A percentile compares a stretch with the other conserved stretches of the same genome.
phyloP scores from a whole-genome alignment of 1,140 invertebrate genomes.

The Drosophila pruinosa region DNA sequence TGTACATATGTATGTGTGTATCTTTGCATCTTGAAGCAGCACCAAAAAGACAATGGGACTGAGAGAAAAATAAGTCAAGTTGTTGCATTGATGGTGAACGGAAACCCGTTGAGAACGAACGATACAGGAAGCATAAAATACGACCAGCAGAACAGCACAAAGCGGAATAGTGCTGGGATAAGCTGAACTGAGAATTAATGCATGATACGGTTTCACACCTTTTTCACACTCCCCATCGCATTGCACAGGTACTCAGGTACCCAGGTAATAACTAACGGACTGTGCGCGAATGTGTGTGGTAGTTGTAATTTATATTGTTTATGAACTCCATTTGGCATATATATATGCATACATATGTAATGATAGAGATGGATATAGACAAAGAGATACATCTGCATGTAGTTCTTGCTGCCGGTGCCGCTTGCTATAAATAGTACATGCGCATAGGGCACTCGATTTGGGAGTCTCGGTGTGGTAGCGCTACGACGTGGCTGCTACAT shows the following conservation, averaged over 20 bases:
- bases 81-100: constrained; percentile 20
- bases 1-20: neutral
- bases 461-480: neutral
- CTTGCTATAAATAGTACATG: constrained; percentile 34
- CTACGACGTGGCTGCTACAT: constrained; percentile 10
- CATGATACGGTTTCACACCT: constrained; percentile 8
- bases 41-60: constrained; percentile 3
- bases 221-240: neutral
- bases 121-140: constrained; percentile 24
- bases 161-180: neutral
- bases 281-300: neutral
- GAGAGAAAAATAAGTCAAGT: constrained; percentile 22
- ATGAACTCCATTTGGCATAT: no score
- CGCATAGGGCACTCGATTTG: constrained; percentile 31
- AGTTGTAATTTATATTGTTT: neutral
- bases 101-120: constrained; percentile 12
- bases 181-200: neutral
- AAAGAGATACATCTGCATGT: constrained; percentile 3
- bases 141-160: neutral
- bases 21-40: neutral
- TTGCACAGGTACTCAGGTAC: no score
- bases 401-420: constrained; percentile 8
- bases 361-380: neutral
- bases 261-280: neutral
- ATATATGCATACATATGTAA: no score